Percentiles rank a stretch among this genome's conserved stretches.
These are phyloP conservation scores for Thysanoteuthis rhombus DNA, from an alignment of 2,888 invertebrate species.

Conservation along the genomic window DNA sequence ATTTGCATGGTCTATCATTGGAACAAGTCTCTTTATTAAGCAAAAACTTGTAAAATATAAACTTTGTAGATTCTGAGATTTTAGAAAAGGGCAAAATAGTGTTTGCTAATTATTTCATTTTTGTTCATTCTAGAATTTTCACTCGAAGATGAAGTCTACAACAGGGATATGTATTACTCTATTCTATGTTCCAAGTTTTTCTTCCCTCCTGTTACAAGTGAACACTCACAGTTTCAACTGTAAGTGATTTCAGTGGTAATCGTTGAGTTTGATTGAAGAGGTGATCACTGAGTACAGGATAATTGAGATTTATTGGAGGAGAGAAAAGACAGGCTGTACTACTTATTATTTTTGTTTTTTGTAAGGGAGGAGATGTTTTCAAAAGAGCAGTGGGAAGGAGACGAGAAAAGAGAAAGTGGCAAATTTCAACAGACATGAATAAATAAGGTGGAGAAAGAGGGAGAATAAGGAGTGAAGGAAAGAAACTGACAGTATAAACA, in stretches of 20 bases:
- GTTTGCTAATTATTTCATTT: background rate
- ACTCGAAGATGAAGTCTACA: background rate
- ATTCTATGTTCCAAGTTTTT: background rate
- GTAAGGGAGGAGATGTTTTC: background rate
- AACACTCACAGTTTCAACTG: background rate
- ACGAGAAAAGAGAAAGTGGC: background rate
- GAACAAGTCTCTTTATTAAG: too few relatives aligned
- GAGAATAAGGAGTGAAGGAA: too few relatives aligned
- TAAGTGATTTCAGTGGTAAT: background rate
- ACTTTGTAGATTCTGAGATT: too few relatives aligned
- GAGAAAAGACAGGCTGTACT: background rate
- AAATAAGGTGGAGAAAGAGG: background rate
- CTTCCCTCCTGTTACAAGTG: background rate
- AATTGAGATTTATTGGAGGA: background rate
- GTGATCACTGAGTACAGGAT: background rate
- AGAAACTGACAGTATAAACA: too few relatives aligned
- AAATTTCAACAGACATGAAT: too few relatives aligned
- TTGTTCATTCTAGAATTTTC: background rate
- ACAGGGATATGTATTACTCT: background rate
- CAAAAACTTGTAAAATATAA: background rate
- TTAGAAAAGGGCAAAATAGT: too few relatives aligned
- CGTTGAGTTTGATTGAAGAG: slow-evolving; percentile 1
- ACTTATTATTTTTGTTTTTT: background rate
- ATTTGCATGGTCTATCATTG: too few relatives aligned
- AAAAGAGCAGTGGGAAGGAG: background rate